Conservation (phyloP, 2,797 vertebrate genomes). For the Gymnocypris eckloni region DNA sequence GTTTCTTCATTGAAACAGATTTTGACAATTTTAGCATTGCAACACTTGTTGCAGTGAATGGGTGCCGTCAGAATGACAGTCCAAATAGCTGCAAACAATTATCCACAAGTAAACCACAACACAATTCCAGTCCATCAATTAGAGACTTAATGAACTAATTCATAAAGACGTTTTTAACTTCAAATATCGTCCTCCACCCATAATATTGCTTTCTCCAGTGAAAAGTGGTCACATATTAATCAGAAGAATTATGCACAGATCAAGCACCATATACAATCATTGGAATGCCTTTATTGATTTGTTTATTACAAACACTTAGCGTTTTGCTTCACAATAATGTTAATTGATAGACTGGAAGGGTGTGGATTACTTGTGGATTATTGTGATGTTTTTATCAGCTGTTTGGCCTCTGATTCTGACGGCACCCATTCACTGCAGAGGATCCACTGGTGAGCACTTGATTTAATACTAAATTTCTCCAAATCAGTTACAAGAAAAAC, state of each 20-base stretch:
- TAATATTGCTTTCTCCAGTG: neutral
- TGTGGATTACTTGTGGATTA: neutral
- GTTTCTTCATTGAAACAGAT: neutral
- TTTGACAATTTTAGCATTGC: neutral
- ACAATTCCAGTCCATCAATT: neutral
- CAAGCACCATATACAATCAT: neutral
- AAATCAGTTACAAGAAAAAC: too few relatives aligned
- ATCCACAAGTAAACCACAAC: neutral
- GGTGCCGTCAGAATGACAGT: neutral
- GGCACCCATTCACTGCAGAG: neutral
- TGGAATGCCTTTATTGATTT: neutral
- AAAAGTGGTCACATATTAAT: neutral
- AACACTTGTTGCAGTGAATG: neutral
- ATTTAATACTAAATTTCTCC: too few relatives aligned
- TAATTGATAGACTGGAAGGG: neutral
- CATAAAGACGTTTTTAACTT: neutral
- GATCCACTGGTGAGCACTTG: too few relatives aligned
- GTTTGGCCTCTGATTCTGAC: neutral
- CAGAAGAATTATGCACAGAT: neutral
- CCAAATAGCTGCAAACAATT: neutral
- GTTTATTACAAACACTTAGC: neutral
- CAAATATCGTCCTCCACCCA: neutral
- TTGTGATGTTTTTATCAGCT: neutral
- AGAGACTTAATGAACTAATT: neutral
- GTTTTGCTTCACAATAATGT: neutral